Evolutionary conservation across 1,140 invertebrate genomes (phyloP), one percentile per base, ranked within the genome.

Genomic region (Arctopsyche grandis): DNA sequence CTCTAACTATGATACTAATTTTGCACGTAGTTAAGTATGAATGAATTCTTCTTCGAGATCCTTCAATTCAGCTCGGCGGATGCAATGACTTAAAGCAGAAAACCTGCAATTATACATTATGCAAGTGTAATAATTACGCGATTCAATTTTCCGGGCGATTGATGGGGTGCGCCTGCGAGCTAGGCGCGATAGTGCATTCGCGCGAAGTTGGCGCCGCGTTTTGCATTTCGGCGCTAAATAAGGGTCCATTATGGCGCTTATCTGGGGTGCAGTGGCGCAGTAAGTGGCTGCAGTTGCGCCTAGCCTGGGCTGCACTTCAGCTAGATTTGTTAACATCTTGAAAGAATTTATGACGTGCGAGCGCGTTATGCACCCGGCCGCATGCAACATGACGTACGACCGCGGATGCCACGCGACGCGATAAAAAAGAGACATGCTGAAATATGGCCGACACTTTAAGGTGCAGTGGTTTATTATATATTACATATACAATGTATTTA

Each of bases 321-420:
- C 19, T 43, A 58, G 79, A 77, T 77, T 77, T 73, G 75, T 63
- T 48, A 80, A 74, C 75, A 80, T 74, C 75, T 80, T 74, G 75
- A 46, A 73, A 48, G 19, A 80, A 78, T 80, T 80, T 78, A 78
- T 63, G 46, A 52, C 46, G 74, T 76, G 74, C 70, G 44, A 12
- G 21, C 10, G 24, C 70, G 66, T 73, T 38, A 69, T 69, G 63
- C 63, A 69, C 16, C 14, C 5, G 56, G 56, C 56, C 16, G 48
- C 48, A 52, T 60, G 56, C 56, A 60, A 60, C 56, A 60, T 60
- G 56, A 60, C 56, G 56, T 60, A 60, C 16, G 16, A 21, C 9
- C n/a, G 29, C 29, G 29, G 29, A 38, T 38, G 29, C 29, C 29
- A 38, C 1, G 29, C 29, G 29, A 38, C 29, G 29, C 29, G 29